Conservation (phyloP, 2,113 vertebrate species). For the Arizona elegans region DNA sequence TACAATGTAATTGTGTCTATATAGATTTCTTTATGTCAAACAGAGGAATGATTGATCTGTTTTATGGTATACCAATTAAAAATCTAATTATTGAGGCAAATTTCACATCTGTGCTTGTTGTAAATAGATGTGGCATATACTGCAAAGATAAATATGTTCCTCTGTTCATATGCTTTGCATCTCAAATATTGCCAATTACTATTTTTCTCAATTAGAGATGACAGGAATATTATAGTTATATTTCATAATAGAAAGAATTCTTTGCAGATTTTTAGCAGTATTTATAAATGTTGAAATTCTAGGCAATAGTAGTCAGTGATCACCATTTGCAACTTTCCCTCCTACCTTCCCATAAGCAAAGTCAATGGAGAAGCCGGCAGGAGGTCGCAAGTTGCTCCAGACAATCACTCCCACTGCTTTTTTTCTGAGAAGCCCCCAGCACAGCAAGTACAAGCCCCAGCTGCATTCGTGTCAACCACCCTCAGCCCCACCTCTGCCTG, state of each 20-base stretch:
- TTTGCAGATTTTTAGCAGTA: conserved; percentile 16
- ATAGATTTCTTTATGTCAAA: conserved; percentile 54
- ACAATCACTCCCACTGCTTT: background rate
- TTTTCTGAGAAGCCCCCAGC: background rate
- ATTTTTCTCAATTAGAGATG: conserved; percentile 43
- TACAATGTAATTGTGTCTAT: conserved; percentile 42
- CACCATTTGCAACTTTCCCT: background rate
- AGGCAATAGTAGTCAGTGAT: background rate
- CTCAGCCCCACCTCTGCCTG: background rate
- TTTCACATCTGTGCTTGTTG: conserved; percentile 68
- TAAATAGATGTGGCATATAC: conserved; percentile 54
- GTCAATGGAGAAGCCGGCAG: background rate
- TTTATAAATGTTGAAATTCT: background rate
- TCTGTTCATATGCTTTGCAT: conserved; percentile 59
- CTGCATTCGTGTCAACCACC: background rate
- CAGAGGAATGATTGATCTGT: conserved; percentile 58
- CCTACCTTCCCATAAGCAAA: background rate
- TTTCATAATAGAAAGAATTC: conserved; percentile 22
- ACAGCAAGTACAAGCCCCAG: background rate
- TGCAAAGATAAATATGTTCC: conserved; percentile 55
- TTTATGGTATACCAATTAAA: conserved; percentile 69
- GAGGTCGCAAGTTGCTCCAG: background rate
- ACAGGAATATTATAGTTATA: conserved; percentile 36
- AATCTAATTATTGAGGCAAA: conserved; percentile 73
- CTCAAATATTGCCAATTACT: conserved; percentile 40